Base-by-base conservation (phyloP, 2,797 vertebrate genomes). In the Pseudochirops corinnae region DNA sequence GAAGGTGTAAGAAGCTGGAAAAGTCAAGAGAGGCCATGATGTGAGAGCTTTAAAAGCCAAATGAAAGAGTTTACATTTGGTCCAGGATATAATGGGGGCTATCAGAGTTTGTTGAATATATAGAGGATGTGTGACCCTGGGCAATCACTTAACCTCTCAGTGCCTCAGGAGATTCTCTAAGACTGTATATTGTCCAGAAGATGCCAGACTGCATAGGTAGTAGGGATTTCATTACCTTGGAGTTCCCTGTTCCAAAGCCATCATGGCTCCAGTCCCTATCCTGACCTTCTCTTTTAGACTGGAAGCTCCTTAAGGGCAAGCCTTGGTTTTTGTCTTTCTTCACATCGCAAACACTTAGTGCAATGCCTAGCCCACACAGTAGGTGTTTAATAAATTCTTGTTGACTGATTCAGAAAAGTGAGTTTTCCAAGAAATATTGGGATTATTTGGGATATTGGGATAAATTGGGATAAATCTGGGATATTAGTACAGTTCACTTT, bases 401-500 rank as follows among this genome's bases (percentile, higher is more conserved):
- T 94, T 58, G 93, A 93, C 93, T 56, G 55, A 56, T 60, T 95
- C 56, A 39, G 39, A 74, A 74, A n/a, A 5, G 94, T 93, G 53
- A 91, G 95, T 96, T 97, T 97, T 46, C 46, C 46, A 46, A 46
- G 46, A 46, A 46, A 2, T 46, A 46, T 46, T 46, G 46, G 46
- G 46, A 46, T 46, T 46, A 46, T 46, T 46, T 46, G 46, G 46
- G 46, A 46, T 46, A 46, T 46, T 46, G 46, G 46, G 46, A 46
- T 46, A 46, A 46, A 46, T 46, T 46, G 46, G 46, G 46, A 46
- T 46, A 46, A 46, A 46, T 46, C 57, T 5, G 39, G 55, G 60
- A 10, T 55, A 87, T 90, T 97, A 96, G 94, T 95, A 94, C 90
- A 97, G 31, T 29, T 94, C 39, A 29, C 55, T 96, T 97, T 55